Conservation (phyloP, 1,140 invertebrate species). For the Megathymus violae region DNA sequence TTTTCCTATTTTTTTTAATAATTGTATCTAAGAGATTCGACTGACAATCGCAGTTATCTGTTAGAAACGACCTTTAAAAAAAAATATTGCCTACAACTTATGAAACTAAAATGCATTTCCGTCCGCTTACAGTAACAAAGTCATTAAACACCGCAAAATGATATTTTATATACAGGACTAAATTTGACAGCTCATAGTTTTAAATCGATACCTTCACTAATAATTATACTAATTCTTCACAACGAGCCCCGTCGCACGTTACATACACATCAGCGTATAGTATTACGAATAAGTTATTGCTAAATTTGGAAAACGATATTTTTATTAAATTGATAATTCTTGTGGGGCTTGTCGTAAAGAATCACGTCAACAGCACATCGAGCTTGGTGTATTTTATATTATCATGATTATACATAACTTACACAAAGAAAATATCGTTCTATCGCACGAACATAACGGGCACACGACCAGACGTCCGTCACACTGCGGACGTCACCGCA, state of each 20-base stretch:
- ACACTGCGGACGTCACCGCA: too few relatives aligned
- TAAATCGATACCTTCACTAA: conserved; percentile 67
- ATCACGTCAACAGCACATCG: conserved; percentile 57
- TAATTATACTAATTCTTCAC: conserved; percentile 53
- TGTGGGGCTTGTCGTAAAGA: conserved; percentile 61
- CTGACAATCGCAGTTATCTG: conserved; percentile 72
- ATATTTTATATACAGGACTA: conserved; percentile 80
- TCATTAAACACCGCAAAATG: conserved; percentile 77
- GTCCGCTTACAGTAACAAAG: conserved; percentile 76
- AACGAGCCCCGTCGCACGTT: conserved; percentile 65
- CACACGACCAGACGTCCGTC: conserved; percentile 41
- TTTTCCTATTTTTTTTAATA: conserved; percentile 81
- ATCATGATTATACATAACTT: conserved; percentile 72
- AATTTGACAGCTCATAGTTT: conserved; percentile 69
- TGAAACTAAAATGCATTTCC: conserved; percentile 82
- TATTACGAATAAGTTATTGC: conserved; percentile 45
- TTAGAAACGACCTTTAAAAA: conserved; percentile 80
- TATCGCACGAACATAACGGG: conserved; percentile 47
- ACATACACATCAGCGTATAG: conserved; percentile 47
- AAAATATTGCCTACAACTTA: conserved; percentile 82
- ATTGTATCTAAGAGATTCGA: conserved; percentile 82
- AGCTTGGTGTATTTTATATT: conserved; percentile 77
- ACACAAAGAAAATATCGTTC: conserved; percentile 66
- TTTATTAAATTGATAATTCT: conserved; percentile 22
- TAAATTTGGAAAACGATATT: conserved; percentile 37